Conservation (phyloP, 2,797 vertebrate genomes). For the Halcyon chelicuti region DNA sequence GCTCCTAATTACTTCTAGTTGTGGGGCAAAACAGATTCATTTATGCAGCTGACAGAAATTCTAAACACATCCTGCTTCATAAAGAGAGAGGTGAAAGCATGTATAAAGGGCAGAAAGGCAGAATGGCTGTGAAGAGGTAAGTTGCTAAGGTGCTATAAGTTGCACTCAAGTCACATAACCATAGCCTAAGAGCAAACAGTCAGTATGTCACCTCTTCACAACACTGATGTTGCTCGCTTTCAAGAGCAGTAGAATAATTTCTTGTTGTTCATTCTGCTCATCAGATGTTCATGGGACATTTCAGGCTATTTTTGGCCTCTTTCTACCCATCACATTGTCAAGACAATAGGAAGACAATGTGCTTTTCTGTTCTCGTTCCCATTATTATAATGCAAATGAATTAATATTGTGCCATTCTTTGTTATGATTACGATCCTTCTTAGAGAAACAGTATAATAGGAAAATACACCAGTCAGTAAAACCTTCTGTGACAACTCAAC, state of each 20-base stretch:
- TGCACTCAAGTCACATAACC: background rate
- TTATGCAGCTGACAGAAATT: background rate
- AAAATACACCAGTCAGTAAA: background rate
- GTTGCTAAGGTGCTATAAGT: background rate
- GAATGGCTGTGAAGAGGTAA: background rate
- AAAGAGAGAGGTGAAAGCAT: background rate
- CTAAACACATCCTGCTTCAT: background rate
- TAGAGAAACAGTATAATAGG: background rate
- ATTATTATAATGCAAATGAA: background rate
- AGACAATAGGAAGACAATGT: background rate
- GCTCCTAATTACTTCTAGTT: background rate
- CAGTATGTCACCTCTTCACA: background rate
- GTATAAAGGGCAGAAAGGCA: background rate
- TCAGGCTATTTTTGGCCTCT: conserved; percentile 3
- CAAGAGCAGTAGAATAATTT: background rate
- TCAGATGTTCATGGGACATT: background rate
- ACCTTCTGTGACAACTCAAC: background rate
- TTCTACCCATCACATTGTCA: background rate
- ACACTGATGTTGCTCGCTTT: background rate
- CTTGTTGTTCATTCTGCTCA: background rate
- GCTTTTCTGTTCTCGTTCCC: conserved; percentile 1
- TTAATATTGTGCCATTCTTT: background rate
- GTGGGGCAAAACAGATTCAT: background rate
- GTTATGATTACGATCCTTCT: background rate
- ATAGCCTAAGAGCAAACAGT: background rate